Evolutionary conservation across 2,888 invertebrate species (phyloP), one percentile per base, ranked within the genome.

Genomic region (Lissonota sp.): DNA sequence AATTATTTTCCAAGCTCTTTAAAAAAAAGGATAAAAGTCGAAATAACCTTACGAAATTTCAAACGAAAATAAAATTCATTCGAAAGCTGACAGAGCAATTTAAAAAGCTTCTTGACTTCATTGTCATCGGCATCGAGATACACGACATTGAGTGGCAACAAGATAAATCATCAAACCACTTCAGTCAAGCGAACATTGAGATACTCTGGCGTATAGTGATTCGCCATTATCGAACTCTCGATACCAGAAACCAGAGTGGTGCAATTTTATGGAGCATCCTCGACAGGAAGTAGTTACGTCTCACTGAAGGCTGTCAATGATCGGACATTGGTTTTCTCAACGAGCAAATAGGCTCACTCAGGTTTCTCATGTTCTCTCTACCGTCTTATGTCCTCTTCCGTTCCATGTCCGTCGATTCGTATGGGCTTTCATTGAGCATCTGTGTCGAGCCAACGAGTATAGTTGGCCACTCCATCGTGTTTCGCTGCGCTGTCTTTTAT

Each of bases 241-340:
- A 26, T 26, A 26, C 26, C 26, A 26, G 26, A 26, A 26, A 26
- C 26, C 26, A 26, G 26, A 26, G 26, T 44, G 10, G 44, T 8
- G 55, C 37, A 16, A 64, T 64, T 73, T 64, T 64, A 64, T 57
- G 37, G 73, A 14, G 55, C 44, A 14, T 57, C 39, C 37, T 73
- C 53, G 64, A 37, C 55, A 57, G 64, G 55, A 73, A 73, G 64
- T 39, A 44, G 63, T 73, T 64, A 73, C 63, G 57, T 73, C 64
- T 73, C 55, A 46, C 64, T 73, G 37, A 12, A 10, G 26, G 26
- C 37, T 55, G 64, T 46, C 63, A 57, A 64, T 57, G 55, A 53
- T 46, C 64, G 57, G 64, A 64, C 46, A 64, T 53, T 57, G 64
- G 39, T 10, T 14, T 26, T 8, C 14, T 57, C 39, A 63, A n/a